Conservation (phyloP, 2,888 invertebrate genomes). For the Salticus scenicus region DNA sequence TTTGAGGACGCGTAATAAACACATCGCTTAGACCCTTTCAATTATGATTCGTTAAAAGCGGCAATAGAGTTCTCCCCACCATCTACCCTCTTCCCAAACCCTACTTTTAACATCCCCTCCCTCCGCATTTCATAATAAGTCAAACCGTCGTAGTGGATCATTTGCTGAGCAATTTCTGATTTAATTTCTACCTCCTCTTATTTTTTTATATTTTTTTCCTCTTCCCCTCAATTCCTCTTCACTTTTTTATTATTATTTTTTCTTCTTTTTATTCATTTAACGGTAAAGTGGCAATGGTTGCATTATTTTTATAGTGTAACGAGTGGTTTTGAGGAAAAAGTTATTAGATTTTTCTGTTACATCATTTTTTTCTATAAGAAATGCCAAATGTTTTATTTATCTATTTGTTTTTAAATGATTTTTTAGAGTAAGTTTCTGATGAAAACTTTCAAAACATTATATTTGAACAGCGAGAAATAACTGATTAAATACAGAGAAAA, state of each 20-base stretch:
- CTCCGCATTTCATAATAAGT: constrained; percentile 48
- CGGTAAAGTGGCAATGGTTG: not conserved
- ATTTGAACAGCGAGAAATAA: no score
- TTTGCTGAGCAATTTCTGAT: constrained; percentile 47
- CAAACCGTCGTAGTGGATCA: constrained; percentile 50
- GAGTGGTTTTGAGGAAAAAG: constrained; percentile 22
- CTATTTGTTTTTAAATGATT: no score
- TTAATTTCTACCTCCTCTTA: constrained; percentile 34
- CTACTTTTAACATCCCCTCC: not conserved
- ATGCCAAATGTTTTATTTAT: no score
- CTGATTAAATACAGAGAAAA: no score
- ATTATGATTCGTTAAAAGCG: constrained; percentile 68
- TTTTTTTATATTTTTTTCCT: not conserved
- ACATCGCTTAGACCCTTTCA: constrained; percentile 64
- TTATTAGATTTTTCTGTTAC: not conserved
- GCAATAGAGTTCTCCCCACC: constrained; percentile 34
- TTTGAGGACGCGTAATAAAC: constrained; percentile 52
- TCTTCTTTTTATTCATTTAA: not conserved
- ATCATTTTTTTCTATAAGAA: no score
- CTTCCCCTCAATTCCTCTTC: not conserved
- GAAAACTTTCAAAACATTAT: no score
- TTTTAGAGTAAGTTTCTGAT: no score
- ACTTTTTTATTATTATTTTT: not conserved
- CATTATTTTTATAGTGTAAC: constrained; percentile 29
- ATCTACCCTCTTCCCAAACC: not conserved